Base-by-base conservation (phyloP, 2,888 invertebrate species). In the Latrodectus elegans region DNA sequence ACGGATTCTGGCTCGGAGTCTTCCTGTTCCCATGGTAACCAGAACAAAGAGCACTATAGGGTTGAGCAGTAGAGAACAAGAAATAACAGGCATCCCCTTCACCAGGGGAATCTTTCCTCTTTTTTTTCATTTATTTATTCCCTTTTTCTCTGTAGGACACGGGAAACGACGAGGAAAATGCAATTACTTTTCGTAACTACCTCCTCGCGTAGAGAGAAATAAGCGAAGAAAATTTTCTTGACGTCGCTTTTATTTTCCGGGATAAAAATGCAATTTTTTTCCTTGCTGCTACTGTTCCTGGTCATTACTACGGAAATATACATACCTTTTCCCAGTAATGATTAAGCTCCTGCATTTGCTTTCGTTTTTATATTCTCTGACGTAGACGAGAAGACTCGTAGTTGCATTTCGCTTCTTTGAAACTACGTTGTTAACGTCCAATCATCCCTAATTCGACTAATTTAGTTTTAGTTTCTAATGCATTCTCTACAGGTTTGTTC, bases 101-200 rank as follows among this genome's bases (percentile, higher is more conserved):
- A 60, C 60, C 60, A 12, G 60, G 60, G 60, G 60, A 60, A 60
- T 15, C 12, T 12, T n/a, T 60, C 51, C 52, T 55, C 15, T 26
- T 74, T 51, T 74, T 60, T 8, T 26, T 17, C 38, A 38, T 75
- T 38, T 38, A 38, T 65, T 68, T 77, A 67, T 77, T 79, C 49
- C 68, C 60, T 79, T 53, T 79, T 82, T 82, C 75, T 82, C 68
- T 38, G 38, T 38, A 38, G 38, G 38, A 38, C 38, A 38, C 80
- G 12, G n/a, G 71, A 15, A 71, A 17, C 22, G 26, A 65, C n/a
- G 55, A 52, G 38, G 60, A 65, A 55, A 87, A 87, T 77, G 86
- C 86, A 87, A 87, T 87, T 87, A 87, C 86, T 87, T 87, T 87
- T 77, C 65, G 81, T 82, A 87, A 87, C 86, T 87, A 85, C 85